phyloP scores from a whole-genome alignment of 53 echinoderm and acorn worm genomes.

The Antedon mediterranea region DNA sequence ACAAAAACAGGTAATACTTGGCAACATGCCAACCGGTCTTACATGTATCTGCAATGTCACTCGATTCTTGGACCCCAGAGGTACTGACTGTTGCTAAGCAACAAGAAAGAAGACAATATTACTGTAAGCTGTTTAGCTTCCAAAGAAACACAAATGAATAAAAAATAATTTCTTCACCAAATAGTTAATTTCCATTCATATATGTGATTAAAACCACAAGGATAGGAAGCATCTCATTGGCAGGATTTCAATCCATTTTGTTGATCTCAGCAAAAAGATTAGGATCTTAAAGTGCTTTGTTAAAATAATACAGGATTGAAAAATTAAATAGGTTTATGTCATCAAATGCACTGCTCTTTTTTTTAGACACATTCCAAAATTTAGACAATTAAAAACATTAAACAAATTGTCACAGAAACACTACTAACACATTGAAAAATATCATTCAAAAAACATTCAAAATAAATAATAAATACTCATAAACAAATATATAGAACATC shows the following conservation, averaged over 20 bases:
- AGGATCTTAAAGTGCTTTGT: background rate
- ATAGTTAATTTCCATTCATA: no score
- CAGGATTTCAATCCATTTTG: background rate
- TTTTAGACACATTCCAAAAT: background rate
- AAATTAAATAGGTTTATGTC: background rate
- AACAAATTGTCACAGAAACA: background rate
- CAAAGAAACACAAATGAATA: no score
- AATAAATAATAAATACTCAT: background rate
- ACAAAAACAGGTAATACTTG: background rate
- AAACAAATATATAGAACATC: background rate
- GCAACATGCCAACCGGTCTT: background rate
- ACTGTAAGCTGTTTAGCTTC: background rate
- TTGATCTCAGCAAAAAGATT: background rate
- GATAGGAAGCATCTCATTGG: no score
- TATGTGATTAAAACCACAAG: background rate
- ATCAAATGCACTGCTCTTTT: background rate
- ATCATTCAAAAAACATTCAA: background rate
- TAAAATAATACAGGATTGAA: background rate
- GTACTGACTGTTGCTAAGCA: background rate
- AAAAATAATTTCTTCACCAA: no score
- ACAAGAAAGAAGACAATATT: slow-evolving; percentile 1
- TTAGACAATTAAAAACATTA: background rate
- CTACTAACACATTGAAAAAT: background rate
- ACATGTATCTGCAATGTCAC: background rate
- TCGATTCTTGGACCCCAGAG: background rate